Evolutionary conservation across 2,113 vertebrate genomes (phyloP), one percentile per base, ranked within the genome.

Genomic region (Rhabdornis inornatus): DNA sequence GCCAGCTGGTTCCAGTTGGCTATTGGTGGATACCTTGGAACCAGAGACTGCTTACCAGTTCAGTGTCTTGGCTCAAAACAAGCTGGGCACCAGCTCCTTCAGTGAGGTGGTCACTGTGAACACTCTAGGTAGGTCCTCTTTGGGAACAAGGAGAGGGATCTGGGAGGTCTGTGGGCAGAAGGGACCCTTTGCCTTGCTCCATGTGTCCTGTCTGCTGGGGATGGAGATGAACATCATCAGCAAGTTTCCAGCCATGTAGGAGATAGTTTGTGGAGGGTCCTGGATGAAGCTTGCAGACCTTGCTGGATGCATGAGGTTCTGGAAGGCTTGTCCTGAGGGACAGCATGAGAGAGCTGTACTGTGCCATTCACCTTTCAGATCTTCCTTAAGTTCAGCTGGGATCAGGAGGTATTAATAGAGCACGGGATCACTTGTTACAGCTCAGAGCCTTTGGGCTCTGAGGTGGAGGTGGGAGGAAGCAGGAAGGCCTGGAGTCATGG

Each of bases 21-120:
- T 99, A 84, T 94, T 99, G 95, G 98, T 99, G 96, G 98, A 99
- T 76, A 98, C 98, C 45, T 96, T 99, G 97, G 99, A 99, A 98
- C 98, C 99, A 9, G 99, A 99, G 98, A 99, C 99, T 7, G 99
- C 99, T 5, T 99, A 99, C 97, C 99, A 99, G 98, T 99, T 99
- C 98, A 99, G 99, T 96, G 99, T 99, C 97, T 98, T 99, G 98
- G 99, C 99, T 92, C 99, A 99, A 96, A 99, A 99, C 98, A 99
- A 99, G 97, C 98, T 99, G 98, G 99, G 99, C 83, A 99, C 99
- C 5, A 99, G 99, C 96, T 99, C 99, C 97, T 99, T 99, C 98
- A 99, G 99, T 93, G 99, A 99, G 98, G 99, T 99, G 98, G 99
- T 99, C 99, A 99, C 99, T 98, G 99, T 99, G 98, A 99, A 98